These are phyloP conservation scores for Ispidina lecontei DNA, from an alignment of 2,797 vertebrate species.

Conservation along the genomic window DNA sequence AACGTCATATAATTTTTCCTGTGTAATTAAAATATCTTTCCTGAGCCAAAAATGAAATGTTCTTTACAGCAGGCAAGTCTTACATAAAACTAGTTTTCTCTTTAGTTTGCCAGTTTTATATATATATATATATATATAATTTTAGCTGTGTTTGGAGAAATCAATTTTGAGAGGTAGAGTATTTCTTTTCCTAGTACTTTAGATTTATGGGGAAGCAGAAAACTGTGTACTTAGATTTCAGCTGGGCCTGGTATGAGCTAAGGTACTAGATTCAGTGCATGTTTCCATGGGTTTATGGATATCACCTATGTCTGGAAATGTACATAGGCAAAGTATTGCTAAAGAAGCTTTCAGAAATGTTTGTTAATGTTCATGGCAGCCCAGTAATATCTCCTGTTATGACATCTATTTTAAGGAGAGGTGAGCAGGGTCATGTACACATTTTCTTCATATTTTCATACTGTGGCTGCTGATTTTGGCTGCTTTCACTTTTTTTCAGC, in stretches of 20 bases:
- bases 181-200: not conserved
- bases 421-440: not conserved
- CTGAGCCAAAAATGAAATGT: slow-evolving; percentile 21
- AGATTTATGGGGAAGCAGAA: not conserved
- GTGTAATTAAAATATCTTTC: slow-evolving; percentile 26
- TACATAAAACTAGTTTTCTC: not conserved
- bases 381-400: not conserved
- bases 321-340: not conserved
- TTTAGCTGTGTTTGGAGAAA: not conserved
- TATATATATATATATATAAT: not conserved
- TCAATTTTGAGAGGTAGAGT: not conserved
- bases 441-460: not conserved
- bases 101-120: not conserved
- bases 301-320: not conserved
- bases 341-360: not conserved
- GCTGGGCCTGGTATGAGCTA: not conserved
- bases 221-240: not conserved
- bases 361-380: not conserved
- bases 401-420: not conserved
- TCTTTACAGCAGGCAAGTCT: not conserved
- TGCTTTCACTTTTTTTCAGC: not conserved
- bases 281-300: not conserved
- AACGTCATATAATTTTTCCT: not conserved
- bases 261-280: not conserved
- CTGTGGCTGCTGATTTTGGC: not conserved